Percentiles rank a stretch among this genome's conserved stretches.
Conservation (phyloP, 2,797 vertebrate genomes). For the Prionace glauca region DNA sequence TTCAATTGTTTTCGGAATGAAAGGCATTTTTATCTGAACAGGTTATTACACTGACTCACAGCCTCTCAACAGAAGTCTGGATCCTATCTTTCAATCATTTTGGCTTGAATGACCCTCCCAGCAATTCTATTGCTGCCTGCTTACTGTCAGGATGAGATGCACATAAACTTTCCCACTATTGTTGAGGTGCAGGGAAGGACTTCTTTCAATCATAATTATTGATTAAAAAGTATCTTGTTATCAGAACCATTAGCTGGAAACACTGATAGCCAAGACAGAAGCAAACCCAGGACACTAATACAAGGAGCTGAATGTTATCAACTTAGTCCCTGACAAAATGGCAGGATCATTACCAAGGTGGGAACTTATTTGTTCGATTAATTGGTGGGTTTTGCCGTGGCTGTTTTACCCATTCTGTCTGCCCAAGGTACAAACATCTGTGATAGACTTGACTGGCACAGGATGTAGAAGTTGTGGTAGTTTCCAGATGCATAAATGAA, state of each 20-base stretch:
- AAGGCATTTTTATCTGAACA: not conserved
- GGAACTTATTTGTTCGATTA: not conserved
- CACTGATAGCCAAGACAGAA: constrained; percentile 52
- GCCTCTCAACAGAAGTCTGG: not conserved
- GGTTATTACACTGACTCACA: not conserved
- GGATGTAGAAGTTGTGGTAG: not conserved
- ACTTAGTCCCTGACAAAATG: no score
- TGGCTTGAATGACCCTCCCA: not conserved
- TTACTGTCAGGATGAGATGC: not conserved
- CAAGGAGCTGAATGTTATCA: constrained; percentile 36
- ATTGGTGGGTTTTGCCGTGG: not conserved
- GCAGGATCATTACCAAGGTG: no score
- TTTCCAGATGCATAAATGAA: not conserved
- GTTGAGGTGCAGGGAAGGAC: not conserved
- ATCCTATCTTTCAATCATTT: not conserved
- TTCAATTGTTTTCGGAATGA: not conserved
- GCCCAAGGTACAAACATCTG: not conserved
- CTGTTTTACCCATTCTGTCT: not conserved
- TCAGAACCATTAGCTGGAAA: constrained; percentile 53
- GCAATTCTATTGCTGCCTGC: not conserved
- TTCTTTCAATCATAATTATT: not conserved
- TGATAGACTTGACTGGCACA: not conserved
- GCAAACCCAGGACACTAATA: constrained; percentile 47
- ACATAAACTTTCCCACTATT: not conserved
- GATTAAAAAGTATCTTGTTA: constrained; percentile 24